Conservation (phyloP, 2,888 invertebrate genomes). For the Luffia ferchaultella region DNA sequence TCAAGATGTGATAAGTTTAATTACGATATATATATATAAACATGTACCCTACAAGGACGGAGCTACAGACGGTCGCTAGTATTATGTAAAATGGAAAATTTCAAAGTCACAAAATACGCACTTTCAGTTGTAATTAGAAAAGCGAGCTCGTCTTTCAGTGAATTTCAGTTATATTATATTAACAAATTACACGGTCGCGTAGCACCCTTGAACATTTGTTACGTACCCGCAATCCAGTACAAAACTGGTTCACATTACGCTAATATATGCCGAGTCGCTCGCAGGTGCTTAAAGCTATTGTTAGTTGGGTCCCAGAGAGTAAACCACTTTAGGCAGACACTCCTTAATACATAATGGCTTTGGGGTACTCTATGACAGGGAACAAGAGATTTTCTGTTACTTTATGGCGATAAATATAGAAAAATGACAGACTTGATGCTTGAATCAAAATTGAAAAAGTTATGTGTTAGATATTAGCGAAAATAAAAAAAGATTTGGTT, state of each 20-base stretch:
- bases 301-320: constrained; percentile 25
- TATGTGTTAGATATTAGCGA: neutral
- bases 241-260: constrained; percentile 22
- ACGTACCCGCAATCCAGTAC: constrained; percentile 27
- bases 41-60: no score
- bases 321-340: neutral
- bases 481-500: neutral
- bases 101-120: neutral
- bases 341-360: neutral
- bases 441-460: neutral
- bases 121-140: neutral
- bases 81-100: no score
- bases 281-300: constrained; percentile 17
- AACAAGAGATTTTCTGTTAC: no score
- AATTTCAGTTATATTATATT: neutral
- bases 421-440: no score
- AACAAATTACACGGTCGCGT: neutral
- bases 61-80: no score
- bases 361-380: no score
- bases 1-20: no score
- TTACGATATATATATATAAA: no score
- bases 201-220: constrained; percentile 3
- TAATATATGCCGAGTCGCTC: constrained; percentile 23
- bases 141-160: neutral
- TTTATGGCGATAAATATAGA: no score